phyloP scores from a whole-genome alignment of 1,140 invertebrate genomes.

The Reticulitermes speratus region DNA sequence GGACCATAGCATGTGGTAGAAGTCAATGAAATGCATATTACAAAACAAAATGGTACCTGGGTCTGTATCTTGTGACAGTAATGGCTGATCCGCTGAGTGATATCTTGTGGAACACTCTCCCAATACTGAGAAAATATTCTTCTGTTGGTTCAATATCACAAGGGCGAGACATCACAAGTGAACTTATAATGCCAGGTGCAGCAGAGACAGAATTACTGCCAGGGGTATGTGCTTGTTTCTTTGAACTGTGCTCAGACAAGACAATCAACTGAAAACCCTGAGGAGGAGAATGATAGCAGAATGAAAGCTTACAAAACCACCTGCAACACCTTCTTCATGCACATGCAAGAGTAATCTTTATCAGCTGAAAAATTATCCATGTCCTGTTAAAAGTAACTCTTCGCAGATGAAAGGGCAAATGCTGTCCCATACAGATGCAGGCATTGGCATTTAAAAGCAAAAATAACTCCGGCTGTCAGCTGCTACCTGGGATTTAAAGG shows the following conservation, averaged over 20 bases:
- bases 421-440: too few relatives aligned
- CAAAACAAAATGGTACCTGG: conserved; percentile 62
- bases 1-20: background rate
- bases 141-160: conserved; percentile 59
- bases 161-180: conserved; percentile 47
- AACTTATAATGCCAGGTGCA: conserved; percentile 41
- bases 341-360: too few relatives aligned
- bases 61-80: conserved; percentile 88
- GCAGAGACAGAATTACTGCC: conserved; percentile 43
- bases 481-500: too few relatives aligned
- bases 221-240: conserved; percentile 45
- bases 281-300: conserved; percentile 31
- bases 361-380: too few relatives aligned
- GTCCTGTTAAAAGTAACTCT: too few relatives aligned
- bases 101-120: conserved; percentile 92
- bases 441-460: too few relatives aligned
- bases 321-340: too few relatives aligned
- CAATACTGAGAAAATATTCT: conserved; percentile 87
- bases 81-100: conserved; percentile 77
- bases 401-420: too few relatives aligned
- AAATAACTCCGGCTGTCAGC: too few relatives aligned
- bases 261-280: conserved; percentile 88
- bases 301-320: background rate
- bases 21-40: background rate
- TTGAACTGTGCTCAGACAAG: conserved; percentile 32